Evolutionary conservation across 2,113 vertebrate species (phyloP).

Genomic region (Pampusana beccarii): DNA sequence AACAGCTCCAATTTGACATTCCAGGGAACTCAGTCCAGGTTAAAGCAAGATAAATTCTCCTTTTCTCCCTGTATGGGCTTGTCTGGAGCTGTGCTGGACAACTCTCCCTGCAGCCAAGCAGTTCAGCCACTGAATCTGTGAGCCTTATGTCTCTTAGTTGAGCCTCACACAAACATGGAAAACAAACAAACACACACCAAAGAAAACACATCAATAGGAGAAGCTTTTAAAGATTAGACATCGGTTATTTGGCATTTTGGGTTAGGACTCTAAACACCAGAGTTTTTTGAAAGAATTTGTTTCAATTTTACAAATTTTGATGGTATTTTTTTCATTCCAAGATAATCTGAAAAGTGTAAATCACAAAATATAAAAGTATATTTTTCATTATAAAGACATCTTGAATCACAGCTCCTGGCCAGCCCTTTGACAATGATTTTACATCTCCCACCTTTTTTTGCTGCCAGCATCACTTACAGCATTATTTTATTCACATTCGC

Average conservation of each 20-base stretch:
- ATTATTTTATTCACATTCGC: neutral
- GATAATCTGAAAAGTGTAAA: neutral
- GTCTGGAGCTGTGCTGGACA: neutral
- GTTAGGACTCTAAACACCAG: neutral
- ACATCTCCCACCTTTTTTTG: neutral
- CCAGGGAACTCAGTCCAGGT: neutral
- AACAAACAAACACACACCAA: neutral
- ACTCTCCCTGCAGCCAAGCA: neutral
- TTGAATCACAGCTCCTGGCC: neutral
- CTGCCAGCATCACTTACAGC: neutral
- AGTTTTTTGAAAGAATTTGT: neutral
- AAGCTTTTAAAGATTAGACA: neutral
- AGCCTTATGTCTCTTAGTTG: neutral
- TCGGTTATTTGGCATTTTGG: neutral
- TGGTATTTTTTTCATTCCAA: neutral
- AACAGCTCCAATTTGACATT: neutral
- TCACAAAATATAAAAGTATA: neutral
- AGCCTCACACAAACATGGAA: neutral
- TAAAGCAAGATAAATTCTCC: constrained; percentile 3
- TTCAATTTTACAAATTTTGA: neutral
- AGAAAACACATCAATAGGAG: neutral
- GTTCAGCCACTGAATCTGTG: neutral
- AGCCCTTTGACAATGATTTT: neutral
- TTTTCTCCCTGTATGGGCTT: neutral
- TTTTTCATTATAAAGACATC: neutral